phyloP scores from a whole-genome alignment of 2,113 vertebrate species.

The Halcyon senegalensis region DNA sequence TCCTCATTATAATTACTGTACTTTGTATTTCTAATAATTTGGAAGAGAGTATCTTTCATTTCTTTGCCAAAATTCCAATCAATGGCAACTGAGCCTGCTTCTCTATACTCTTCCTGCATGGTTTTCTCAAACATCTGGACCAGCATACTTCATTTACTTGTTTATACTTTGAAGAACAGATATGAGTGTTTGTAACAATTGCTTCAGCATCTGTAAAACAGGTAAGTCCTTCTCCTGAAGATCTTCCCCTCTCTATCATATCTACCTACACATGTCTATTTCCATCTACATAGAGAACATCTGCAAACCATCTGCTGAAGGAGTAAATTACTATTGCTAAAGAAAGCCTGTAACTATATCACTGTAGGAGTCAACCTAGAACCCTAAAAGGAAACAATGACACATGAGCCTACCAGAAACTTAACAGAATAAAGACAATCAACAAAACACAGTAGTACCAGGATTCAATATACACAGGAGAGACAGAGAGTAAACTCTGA shows the following conservation, averaged over 20 bases:
- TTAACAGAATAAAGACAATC: background rate
- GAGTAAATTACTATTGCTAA: background rate
- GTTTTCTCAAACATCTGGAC: background rate
- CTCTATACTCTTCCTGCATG: background rate
- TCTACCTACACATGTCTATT: background rate
- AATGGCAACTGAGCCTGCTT: accelerated
- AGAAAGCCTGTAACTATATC: background rate
- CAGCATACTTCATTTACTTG: background rate
- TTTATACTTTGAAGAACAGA: background rate
- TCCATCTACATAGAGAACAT: background rate
- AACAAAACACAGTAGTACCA: background rate
- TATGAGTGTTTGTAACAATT: accelerated
- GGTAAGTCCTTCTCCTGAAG: background rate
- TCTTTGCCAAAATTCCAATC: background rate
- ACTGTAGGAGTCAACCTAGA: background rate
- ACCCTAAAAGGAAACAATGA: background rate
- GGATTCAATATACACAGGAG: too few species aligned
- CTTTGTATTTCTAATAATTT: background rate
- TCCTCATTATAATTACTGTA: background rate
- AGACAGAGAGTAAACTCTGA: background rate
- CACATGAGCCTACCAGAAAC: background rate
- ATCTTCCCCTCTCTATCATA: background rate
- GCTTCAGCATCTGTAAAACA: background rate
- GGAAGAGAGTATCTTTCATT: background rate
- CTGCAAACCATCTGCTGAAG: background rate